Percentiles rank a stretch among this genome's conserved stretches.
These are phyloP conservation scores for Ictalurus furcatus DNA, from an alignment of 2,113 vertebrate genomes.

Conservation along the genomic window DNA sequence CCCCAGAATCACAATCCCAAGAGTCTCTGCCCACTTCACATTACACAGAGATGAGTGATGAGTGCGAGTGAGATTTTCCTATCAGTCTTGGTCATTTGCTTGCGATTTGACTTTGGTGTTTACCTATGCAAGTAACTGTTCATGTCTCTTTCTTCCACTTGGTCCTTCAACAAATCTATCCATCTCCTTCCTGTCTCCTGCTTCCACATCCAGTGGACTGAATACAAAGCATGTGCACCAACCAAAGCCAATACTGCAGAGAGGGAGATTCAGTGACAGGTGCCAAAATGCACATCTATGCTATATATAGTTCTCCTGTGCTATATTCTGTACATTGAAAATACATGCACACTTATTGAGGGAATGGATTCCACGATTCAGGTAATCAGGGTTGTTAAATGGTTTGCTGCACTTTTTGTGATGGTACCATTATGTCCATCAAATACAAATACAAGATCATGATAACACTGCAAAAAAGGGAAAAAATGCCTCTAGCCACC, in stretches of 20 bases:
- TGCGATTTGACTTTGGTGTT: no score
- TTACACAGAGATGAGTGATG: not conserved
- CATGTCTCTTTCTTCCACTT: not conserved
- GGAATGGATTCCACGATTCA: not conserved
- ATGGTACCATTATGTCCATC: not conserved
- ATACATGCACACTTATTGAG: not conserved
- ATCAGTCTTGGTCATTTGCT: not conserved
- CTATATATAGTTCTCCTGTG: not conserved
- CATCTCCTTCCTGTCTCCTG: not conserved
- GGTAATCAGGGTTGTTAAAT: not conserved
- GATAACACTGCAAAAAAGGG: not conserved
- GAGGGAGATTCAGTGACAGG: not conserved
- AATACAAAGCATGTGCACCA: constrained; percentile 4
- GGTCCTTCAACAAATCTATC: not conserved
- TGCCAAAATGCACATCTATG: not conserved
- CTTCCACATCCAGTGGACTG: not conserved
- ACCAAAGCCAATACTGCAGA: not conserved
- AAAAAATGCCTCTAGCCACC: not conserved
- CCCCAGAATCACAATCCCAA: not conserved
- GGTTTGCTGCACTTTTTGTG: not conserved
- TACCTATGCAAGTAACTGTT: not conserved
- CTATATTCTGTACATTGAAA: not conserved
- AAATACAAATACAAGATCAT: not conserved
- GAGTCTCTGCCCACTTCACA: not conserved
- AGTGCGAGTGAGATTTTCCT: not conserved